Evolutionary conservation across 2,113 vertebrate species (phyloP), one percentile per base, ranked within the genome.

Genomic region (Romanogobio albipinnatus): DNA sequence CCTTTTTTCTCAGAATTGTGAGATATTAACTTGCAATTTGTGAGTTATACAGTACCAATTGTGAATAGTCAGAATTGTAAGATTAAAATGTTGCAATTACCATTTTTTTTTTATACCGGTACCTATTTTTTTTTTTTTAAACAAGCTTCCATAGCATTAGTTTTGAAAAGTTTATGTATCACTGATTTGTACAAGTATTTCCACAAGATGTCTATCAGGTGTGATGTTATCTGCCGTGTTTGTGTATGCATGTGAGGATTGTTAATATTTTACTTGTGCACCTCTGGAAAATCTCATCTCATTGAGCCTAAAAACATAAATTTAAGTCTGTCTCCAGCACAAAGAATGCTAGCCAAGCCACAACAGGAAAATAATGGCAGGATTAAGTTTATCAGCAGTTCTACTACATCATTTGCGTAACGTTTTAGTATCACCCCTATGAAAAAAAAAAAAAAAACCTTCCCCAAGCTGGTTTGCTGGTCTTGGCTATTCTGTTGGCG

Each of bases 221-320:
- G 66, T 17, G 9, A 8, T 9, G 64, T 39, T 70, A 39, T 0
- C 17, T 70, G 17, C 29, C 17, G 22, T 14, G 70, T 24, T 10
- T 71, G 66, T 39, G 33, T 9, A 7, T 68, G 33, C 13, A 29
- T 64, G 9, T 73, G 70, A 73, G 11, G 39, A 24, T n/a, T 1
- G 39, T 73, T 73, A 73, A 73, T 47, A 73, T 47, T 73, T 73
- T 47, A 73, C 70, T 73, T 70, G 33, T 9, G 5, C 4, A 22
- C 17, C 66, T 39, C 3, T 22, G 17, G 33, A 70, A 70, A 19
- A 39, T 70, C 17, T 39, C 66, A 22, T 70, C 66, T 70, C 33
- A 10, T 17, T 22, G 33, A 70, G 9, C 66, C 0, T 22, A 70
- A 10, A 39, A 5, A 39, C 66, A 70, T 70, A 22, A 22, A 70